Percentiles rank a stretch among this genome's conserved stretches.
These are phyloP conservation scores for Epinephelus awoara DNA, from an alignment of 2,797 vertebrate species.

Conservation along the genomic window DNA sequence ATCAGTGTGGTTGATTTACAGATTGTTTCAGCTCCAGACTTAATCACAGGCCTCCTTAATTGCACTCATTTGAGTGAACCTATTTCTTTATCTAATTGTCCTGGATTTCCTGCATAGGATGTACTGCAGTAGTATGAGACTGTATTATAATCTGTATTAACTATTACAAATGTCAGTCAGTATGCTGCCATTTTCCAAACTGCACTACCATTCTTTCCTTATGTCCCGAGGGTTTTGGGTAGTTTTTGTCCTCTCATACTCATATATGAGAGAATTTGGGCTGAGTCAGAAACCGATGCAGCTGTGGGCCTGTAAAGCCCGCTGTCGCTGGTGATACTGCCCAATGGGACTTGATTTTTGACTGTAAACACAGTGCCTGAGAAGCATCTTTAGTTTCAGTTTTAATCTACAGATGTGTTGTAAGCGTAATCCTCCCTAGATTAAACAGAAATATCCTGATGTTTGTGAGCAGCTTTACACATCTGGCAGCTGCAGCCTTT, in stretches of 20 bases:
- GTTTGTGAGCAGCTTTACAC: constrained; percentile 62
- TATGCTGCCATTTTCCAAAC: too few species aligned
- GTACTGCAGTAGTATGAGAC: neutral
- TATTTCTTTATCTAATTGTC: neutral
- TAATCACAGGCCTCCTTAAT: neutral
- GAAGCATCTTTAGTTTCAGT: constrained; percentile 46
- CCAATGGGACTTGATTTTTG: neutral
- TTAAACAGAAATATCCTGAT: constrained; percentile 53
- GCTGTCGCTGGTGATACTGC: neutral
- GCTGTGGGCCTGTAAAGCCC: neutral
- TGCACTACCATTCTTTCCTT: neutral
- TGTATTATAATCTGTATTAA: neutral
- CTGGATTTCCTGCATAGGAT: neutral
- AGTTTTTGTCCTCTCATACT: neutral
- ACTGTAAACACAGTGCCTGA: constrained; percentile 29
- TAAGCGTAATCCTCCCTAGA: constrained; percentile 62
- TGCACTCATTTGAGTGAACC: neutral
- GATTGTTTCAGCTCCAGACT: neutral
- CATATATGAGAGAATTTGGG: neutral
- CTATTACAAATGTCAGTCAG: too few species aligned
- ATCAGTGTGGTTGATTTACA: neutral
- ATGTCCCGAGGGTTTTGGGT: too few species aligned
- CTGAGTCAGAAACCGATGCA: constrained; percentile 1
- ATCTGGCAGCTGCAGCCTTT: constrained; percentile 63
- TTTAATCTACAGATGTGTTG: constrained; percentile 65